Conservation (phyloP, 2,888 invertebrate genomes). For the Dryadula phaetusa region DNA sequence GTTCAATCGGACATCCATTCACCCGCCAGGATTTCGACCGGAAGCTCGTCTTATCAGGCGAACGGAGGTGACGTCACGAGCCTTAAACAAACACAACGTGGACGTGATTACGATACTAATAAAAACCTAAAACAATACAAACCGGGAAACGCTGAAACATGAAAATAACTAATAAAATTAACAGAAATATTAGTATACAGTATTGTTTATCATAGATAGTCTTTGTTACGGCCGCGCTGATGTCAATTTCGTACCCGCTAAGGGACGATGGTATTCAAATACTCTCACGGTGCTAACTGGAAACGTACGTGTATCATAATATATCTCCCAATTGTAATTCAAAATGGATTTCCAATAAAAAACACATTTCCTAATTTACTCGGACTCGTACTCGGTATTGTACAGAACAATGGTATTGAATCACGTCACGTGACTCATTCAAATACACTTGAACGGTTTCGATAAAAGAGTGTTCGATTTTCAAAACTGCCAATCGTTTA, state of each 20-base stretch:
- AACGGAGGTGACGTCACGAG: conserved; percentile 76
- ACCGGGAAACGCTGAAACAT: conserved; percentile 60
- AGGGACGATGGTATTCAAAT: conserved; percentile 62
- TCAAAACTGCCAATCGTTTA: conserved; percentile 40
- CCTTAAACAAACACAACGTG: conserved; percentile 76
- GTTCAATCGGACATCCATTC: conserved; percentile 54
- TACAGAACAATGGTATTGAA: conserved; percentile 78
- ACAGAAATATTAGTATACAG: conserved; percentile 42
- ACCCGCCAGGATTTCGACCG: conserved; percentile 70
- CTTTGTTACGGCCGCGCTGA: conserved; percentile 44
- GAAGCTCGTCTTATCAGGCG: conserved; percentile 79
- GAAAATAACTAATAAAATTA: conserved; percentile 25
- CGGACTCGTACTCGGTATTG: conserved; percentile 64
- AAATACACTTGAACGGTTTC: conserved; percentile 53
- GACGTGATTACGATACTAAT: conserved; percentile 82
- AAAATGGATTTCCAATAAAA: conserved; percentile 77
- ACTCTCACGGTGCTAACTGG: conserved; percentile 71
- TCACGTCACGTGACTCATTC: conserved; percentile 80
- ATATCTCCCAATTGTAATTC: conserved; percentile 75
- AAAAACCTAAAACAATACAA: conserved; percentile 72
- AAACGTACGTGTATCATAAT: conserved; percentile 69
- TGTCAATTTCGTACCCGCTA: conserved; percentile 46
- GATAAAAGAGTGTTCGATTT: conserved; percentile 47
- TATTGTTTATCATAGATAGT: conserved; percentile 40
- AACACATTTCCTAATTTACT: conserved; percentile 83